Conservation (phyloP, 37 sponge, comb jelly and placozoan genomes). For the Hexactinellida sp. region DNA sequence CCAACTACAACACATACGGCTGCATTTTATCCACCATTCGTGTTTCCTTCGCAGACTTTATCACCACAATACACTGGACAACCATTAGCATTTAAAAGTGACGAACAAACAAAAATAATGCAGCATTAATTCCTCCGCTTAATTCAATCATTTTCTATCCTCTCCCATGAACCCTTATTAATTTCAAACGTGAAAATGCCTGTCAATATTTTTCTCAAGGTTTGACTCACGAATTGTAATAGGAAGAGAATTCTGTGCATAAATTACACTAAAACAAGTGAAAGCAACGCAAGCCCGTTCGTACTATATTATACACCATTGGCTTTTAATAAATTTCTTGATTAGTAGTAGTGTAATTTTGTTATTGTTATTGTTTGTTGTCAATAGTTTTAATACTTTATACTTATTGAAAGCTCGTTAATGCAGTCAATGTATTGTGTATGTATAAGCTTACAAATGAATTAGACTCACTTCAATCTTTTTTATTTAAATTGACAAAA, state of each 20-base stretch:
- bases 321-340: background rate
- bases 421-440: background rate
- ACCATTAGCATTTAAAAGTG: background rate
- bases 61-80: slow-evolving; percentile 4
- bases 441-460: background rate
- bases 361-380: background rate
- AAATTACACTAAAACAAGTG: background rate
- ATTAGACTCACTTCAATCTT: background rate
- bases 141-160: no score
- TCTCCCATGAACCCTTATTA: background rate
- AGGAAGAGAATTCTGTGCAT: background rate
- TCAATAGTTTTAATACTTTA: background rate
- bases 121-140: background rate
- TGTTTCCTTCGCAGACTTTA: background rate
- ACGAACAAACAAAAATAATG: background rate
- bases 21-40: background rate
- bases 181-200: no score
- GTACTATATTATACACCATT: no score
- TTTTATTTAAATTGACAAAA: background rate
- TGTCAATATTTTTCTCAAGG: no score
- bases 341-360: background rate
- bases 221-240: no score
- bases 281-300: no score
- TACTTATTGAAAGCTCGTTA: background rate
- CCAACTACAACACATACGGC: background rate